phyloP scores from a whole-genome alignment of 2,797 vertebrate species.

The Micropoecilia bifurca region DNA sequence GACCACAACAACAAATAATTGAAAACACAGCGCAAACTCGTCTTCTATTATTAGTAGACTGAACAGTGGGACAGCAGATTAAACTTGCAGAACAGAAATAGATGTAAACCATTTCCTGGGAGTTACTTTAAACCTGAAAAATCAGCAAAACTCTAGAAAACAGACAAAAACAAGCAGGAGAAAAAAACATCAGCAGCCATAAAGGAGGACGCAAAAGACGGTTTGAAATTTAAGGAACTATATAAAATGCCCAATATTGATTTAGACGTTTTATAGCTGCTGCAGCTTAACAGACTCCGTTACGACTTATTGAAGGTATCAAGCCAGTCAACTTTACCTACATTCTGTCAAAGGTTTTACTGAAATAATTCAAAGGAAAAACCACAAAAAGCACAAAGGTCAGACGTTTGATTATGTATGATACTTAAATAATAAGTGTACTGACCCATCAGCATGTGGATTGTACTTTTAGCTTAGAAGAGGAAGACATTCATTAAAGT shows the following conservation, averaged over 20 bases:
- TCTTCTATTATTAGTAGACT: not conserved
- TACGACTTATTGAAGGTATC: not conserved
- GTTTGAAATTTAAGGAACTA: conserved; percentile 3
- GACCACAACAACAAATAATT: not conserved
- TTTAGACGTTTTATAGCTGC: not conserved
- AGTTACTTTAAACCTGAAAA: not conserved
- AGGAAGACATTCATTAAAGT: not conserved
- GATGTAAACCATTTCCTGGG: not conserved
- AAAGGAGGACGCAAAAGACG: not conserved
- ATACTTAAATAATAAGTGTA: too few relatives aligned
- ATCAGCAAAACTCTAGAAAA: not conserved
- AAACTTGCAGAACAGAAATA: not conserved
- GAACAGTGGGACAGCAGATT: not conserved
- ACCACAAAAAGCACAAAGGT: too few relatives aligned
- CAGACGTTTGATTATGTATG: too few relatives aligned
- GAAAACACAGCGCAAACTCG: not conserved
- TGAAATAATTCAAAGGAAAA: too few relatives aligned
- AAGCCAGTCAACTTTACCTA: not conserved
- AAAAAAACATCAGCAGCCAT: not conserved
- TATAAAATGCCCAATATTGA: not conserved
- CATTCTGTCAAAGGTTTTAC: too few relatives aligned
- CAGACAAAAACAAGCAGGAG: not conserved
- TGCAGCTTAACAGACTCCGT: not conserved
- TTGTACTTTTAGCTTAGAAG: conserved; percentile 31
- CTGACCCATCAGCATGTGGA: conserved; percentile 10